A percentile compares a stretch with the other conserved stretches of the same genome.
Evolutionary conservation across 1,140 invertebrate species (phyloP).

Genomic region (Heterodera schachtii): DNA sequence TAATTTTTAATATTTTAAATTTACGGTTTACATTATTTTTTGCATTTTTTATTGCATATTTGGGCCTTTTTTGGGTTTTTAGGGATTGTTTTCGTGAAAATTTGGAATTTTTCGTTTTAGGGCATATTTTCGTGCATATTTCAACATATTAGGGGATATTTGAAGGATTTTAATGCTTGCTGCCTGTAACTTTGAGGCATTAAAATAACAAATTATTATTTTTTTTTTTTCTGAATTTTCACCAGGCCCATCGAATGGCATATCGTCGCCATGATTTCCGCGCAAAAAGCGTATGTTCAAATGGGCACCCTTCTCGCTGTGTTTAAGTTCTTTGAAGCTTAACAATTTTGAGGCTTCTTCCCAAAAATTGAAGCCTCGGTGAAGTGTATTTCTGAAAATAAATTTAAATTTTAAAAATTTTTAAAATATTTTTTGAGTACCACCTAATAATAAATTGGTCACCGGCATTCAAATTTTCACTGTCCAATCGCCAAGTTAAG

Average conservation of each 20-base stretch:
- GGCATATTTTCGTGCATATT: too few relatives aligned
- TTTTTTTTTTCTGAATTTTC: slow-evolving; percentile 2
- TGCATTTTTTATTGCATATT: too few relatives aligned
- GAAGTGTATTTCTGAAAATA: slow-evolving; percentile 61
- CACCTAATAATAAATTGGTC: slow-evolving; percentile 52
- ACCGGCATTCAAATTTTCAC: slow-evolving; percentile 35
- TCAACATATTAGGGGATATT: too few relatives aligned
- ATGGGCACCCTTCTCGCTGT: slow-evolving; percentile 15
- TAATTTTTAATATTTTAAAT: too few relatives aligned
- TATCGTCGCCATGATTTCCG: slow-evolving; percentile 56
- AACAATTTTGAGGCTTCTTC: slow-evolving; percentile 49
- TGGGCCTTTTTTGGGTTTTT: too few relatives aligned
- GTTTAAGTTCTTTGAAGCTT: slow-evolving; percentile 44
- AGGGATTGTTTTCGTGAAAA: too few relatives aligned
- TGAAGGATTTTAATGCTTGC: too few relatives aligned
- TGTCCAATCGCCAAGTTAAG: slow-evolving; percentile 46
- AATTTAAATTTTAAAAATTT: neutral
- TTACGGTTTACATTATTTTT: too few relatives aligned
- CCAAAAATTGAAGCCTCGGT: slow-evolving; percentile 61
- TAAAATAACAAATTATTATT: slow-evolving; percentile 20
- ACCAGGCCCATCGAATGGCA: slow-evolving; percentile 60
- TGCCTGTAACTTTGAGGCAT: too few relatives aligned
- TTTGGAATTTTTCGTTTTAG: too few relatives aligned
- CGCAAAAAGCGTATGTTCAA: slow-evolving; percentile 42
- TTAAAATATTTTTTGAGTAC: too few relatives aligned